A percentile compares a stretch with the other conserved stretches of the same genome.
These are phyloP conservation scores for Boloria selene DNA, from an alignment of 2,888 invertebrate genomes.

Conservation along the genomic window DNA sequence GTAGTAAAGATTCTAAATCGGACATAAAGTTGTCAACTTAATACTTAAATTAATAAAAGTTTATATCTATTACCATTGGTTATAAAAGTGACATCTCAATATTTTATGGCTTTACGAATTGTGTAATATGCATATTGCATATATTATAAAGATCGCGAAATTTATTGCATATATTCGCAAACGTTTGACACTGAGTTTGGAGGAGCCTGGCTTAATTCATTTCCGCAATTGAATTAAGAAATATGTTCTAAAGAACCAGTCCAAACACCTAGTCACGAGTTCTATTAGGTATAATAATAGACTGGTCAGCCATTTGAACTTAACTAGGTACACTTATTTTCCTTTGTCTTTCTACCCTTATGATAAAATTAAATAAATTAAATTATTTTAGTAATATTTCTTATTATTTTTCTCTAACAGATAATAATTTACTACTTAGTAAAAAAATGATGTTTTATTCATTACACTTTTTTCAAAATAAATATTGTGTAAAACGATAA, in stretches of 20 bases:
- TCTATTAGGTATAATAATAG: background rate
- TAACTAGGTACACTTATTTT: background rate
- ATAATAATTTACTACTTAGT: too few species aligned
- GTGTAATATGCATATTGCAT: slow-evolving; percentile 12
- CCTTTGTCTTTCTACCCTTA: background rate
- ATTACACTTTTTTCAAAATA: too few species aligned
- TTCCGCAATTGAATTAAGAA: slow-evolving; percentile 47
- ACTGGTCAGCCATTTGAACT: background rate
- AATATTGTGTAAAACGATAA: too few species aligned
- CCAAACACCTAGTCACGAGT: slow-evolving; percentile 40
- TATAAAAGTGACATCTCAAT: slow-evolving; percentile 6
- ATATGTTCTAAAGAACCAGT: slow-evolving; percentile 47
- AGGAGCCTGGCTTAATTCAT: slow-evolving; percentile 35
- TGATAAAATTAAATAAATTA: too few species aligned
- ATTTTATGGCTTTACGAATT: background rate
- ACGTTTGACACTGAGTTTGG: slow-evolving; percentile 35
- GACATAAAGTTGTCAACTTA: too few species aligned
- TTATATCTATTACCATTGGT: background rate
- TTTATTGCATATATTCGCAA: slow-evolving; percentile 17
- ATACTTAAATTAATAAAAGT: background rate
- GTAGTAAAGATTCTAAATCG: too few species aligned
- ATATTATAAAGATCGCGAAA: slow-evolving; percentile 13
- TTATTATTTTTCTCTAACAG: too few species aligned
- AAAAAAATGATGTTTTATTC: too few species aligned
- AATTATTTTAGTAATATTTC: too few species aligned